A percentile compares a stretch with the other conserved stretches of the same genome.
Conservation (phyloP, 2,113 vertebrate genomes). For the Sander vitreus region DNA sequence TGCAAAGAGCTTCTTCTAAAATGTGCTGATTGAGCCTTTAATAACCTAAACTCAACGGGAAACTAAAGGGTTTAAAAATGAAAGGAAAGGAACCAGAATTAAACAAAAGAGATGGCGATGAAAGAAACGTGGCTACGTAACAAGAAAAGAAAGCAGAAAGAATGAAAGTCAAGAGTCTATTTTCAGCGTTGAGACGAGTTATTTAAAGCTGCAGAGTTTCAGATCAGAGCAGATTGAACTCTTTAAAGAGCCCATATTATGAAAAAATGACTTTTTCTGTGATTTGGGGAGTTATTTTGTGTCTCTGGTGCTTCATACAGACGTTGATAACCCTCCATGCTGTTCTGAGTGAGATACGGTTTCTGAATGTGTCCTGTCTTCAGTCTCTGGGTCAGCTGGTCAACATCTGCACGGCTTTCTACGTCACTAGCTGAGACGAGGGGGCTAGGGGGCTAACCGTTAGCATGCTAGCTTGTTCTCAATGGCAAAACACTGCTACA, state of each 20-base stretch:
- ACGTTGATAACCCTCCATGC: too few species aligned
- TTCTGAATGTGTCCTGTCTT: too few species aligned
- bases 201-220: slow-evolving; percentile 41
- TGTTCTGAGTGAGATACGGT: too few species aligned
- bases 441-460: too few species aligned
- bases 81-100: not conserved
- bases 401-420: too few species aligned
- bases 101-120: not conserved
- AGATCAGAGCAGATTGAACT: not conserved
- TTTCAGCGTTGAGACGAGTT: slow-evolving; percentile 16
- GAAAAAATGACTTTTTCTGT: too few species aligned
- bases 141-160: not conserved
- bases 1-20: not conserved
- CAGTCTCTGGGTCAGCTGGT: too few species aligned
- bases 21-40: not conserved
- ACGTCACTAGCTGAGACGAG: too few species aligned
- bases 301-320: too few species aligned
- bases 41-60: not conserved
- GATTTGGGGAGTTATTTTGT: too few species aligned
- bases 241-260: not conserved
- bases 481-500: too few species aligned
- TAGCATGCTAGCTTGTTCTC: too few species aligned
- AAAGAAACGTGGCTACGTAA: not conserved
- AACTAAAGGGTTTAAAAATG: not conserved
- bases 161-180: slow-evolving; percentile 33